These are phyloP conservation scores for Alentia gelatinosa DNA, from an alignment of 2,888 invertebrate species.

Conservation along the genomic window DNA sequence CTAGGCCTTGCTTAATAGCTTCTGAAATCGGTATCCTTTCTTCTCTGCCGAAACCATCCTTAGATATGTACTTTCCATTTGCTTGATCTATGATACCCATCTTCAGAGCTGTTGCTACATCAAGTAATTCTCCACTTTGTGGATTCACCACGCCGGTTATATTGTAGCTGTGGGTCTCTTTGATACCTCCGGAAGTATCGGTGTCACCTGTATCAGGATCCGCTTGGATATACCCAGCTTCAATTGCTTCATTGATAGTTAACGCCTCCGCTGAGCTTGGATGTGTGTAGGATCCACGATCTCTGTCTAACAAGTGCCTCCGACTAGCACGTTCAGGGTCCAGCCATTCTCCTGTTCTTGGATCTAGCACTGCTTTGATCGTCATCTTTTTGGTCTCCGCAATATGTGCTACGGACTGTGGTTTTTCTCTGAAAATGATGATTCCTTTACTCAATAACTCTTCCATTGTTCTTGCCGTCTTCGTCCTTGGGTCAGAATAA, in stretches of 20 bases:
- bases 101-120: slow-evolving; percentile 85
- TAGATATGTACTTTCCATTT: slow-evolving; percentile 83
- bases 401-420: slow-evolving; percentile 65
- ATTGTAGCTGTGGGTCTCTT: slow-evolving; percentile 83
- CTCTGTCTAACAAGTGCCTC: slow-evolving; percentile 82
- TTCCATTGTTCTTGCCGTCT: slow-evolving; percentile 89
- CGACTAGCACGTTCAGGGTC: slow-evolving; percentile 91
- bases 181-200: slow-evolving; percentile 85
- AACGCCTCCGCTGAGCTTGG: slow-evolving; percentile 86
- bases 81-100: slow-evolving; percentile 87
- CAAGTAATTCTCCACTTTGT: slow-evolving; percentile 91
- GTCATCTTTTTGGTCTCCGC: slow-evolving; percentile 83
- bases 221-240: slow-evolving; percentile 66
- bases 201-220: slow-evolving; percentile 85
- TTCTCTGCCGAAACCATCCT: slow-evolving; percentile 82
- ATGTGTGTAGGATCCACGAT: slow-evolving; percentile 63
- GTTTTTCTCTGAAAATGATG: slow-evolving; percentile 52
- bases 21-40: slow-evolving; percentile 89
- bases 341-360: slow-evolving; percentile 89
- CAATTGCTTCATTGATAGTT: slow-evolving; percentile 70
- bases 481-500: slow-evolving; percentile 89
- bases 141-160: slow-evolving; percentile 91
- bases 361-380: slow-evolving; percentile 88
- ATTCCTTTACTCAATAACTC: slow-evolving; percentile 90
- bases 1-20: slow-evolving; percentile 89